Base-by-base conservation (phyloP, 2,113 vertebrate genomes). In the Vulpes vulpes region DNA sequence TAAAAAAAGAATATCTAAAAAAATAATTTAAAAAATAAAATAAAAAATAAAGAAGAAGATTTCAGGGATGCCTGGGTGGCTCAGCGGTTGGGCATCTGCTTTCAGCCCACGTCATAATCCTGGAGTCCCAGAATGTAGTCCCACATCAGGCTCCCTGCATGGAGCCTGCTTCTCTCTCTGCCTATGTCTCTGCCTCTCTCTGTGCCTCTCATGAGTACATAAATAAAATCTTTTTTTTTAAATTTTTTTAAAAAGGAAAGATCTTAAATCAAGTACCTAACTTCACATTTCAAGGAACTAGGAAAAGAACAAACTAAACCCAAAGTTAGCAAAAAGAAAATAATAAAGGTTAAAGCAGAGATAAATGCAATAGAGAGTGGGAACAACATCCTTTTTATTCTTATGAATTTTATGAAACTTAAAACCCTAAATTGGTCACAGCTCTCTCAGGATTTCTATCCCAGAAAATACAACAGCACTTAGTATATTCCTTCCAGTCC, bases 381-480 rank as follows among this genome's bases (percentile, higher is more conserved):
- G 3, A 85, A 84, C 30, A 74, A 57, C 3, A 43, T 30, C 43
- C 3, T 22, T 22, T 64, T 73, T 86, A 55, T 82, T 91, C 81
- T 92, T 80, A 97, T 10, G 59, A 81, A 43, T 78, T 78, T 51
- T 81, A 27, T 43, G 43, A 74, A 96, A 51, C 55, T 69, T 5
- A 71, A 83, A 89, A 27, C 17, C 25, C 53, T 15, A 32, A 73
- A 30, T 43, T 67, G 62, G 25, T 65, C 88, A 32, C 60, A 62
- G 38, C 9, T 49, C 81, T 79, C 9, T 74, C 62, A 10, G 38
- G 8, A 51, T 67, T 67, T 67, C 60, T 84, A 25, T 9, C 30
- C 11, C 79, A 65, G 62, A 84, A 35, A 49, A 27, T 19, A 19
- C 22, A 43, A 25, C 5, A 32, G 16, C 27, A 27, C 38, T 51